phyloP scores from a whole-genome alignment of 2,797 vertebrate genomes.

The Momotus momota region DNA sequence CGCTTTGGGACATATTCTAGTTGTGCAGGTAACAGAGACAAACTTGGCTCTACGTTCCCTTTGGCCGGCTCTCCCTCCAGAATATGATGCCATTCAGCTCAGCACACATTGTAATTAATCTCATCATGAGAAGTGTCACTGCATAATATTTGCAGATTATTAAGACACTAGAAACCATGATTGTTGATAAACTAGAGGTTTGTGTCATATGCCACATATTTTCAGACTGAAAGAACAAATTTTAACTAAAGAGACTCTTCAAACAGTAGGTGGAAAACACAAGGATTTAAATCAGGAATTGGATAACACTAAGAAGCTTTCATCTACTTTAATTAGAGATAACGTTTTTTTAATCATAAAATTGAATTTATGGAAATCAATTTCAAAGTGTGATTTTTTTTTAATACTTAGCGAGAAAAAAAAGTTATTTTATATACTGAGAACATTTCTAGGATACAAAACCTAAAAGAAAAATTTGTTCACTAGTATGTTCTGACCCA shows the following conservation, averaged over 20 bases:
- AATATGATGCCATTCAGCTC: background rate
- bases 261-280: conserved; percentile 32
- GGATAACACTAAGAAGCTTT: conserved; percentile 32
- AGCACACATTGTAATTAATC: background rate
- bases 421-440: background rate
- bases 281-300: conserved; percentile 29
- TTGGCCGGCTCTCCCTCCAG: background rate
- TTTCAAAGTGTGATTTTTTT: background rate
- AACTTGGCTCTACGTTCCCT: background rate
- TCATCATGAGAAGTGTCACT: background rate
- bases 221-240: conserved; percentile 30
- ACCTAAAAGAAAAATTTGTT: background rate
- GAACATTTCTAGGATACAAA: background rate
- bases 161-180: background rate
- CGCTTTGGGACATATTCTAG: no score
- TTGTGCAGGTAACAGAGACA: background rate
- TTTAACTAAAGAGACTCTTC: conserved; percentile 9
- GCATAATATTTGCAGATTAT: background rate
- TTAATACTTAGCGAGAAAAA: background rate
- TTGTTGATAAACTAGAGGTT: background rate
- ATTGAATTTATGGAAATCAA: conserved; percentile 30
- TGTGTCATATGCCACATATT: background rate
- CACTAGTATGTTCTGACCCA: background rate
- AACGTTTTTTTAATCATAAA: conserved; percentile 27
- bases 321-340: conserved; percentile 21